phyloP scores from a whole-genome alignment of 2,113 vertebrate species.

The Oxygymnocypris stewartii region DNA sequence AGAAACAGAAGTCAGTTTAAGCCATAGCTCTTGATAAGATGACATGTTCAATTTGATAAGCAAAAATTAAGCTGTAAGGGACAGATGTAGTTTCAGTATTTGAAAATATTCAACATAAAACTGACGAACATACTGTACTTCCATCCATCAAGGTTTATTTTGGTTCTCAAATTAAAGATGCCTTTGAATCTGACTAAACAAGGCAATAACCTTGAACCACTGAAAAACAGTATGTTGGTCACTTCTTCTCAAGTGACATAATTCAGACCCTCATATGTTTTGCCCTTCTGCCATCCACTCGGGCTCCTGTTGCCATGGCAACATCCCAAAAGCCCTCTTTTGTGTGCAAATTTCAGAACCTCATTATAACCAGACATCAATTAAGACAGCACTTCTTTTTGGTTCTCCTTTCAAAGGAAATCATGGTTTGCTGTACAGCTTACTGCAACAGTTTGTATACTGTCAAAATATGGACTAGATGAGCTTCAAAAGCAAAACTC shows the following conservation, averaged over 20 bases:
- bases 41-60: neutral
- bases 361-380: conserved; percentile 24
- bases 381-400: neutral
- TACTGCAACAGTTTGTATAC: too few relatives aligned
- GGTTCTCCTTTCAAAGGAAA: neutral
- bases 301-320: conserved; percentile 42
- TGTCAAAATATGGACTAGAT: neutral
- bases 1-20: neutral
- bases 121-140: neutral
- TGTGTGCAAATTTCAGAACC: conserved; percentile 16
- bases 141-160: neutral
- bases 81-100: neutral
- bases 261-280: neutral
- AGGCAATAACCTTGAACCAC: neutral
- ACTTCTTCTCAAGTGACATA: neutral
- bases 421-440: neutral
- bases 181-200: neutral
- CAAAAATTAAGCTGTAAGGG: neutral
- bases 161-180: neutral
- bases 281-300: conserved; percentile 4
- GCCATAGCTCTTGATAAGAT: neutral
- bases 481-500: neutral
- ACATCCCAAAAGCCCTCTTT: conserved; percentile 30
- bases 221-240: neutral
- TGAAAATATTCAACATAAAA: neutral